Evolutionary conservation across 2,113 vertebrate species (phyloP).

Genomic region (Ochotona curzoniae): DNA sequence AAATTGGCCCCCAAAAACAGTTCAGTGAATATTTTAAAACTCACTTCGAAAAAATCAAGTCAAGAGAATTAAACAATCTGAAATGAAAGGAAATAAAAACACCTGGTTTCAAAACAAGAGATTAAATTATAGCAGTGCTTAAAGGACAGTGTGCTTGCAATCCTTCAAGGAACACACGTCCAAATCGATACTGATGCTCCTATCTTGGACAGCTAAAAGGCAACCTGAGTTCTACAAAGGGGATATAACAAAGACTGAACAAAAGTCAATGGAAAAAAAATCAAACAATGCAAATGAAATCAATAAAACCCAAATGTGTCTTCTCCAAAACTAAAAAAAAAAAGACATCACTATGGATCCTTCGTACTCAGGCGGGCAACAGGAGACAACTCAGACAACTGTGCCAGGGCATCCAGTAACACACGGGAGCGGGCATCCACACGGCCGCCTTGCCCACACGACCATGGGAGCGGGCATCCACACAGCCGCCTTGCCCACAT

Average conservation of each 20-base stretch:
- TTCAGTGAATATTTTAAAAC: background rate
- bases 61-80: slow-evolving; percentile 21
- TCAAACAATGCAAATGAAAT: background rate
- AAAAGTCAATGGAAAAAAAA: background rate
- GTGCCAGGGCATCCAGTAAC: background rate
- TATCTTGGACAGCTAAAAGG: background rate
- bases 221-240: background rate
- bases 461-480: too few relatives aligned
- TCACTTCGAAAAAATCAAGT: background rate
- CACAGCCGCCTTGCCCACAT: too few relatives aligned
- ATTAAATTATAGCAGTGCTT: background rate
- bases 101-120: background rate
- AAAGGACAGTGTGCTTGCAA: background rate
- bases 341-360: background rate
- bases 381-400: background rate
- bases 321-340: slow-evolving; percentile 13
- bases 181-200: background rate
- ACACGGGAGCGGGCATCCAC: too few relatives aligned
- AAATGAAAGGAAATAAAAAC: slow-evolving; percentile 21
- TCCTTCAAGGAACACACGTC: background rate
- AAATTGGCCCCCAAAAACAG: background rate
- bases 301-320: background rate
- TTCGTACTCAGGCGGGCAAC: background rate
- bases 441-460: too few relatives aligned
- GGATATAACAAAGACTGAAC: background rate